Evolutionary conservation across 92 coral and sea anemone genomes (phyloP), one percentile per base, ranked within the genome.

Genomic region (Epizoanthus stellaris): DNA sequence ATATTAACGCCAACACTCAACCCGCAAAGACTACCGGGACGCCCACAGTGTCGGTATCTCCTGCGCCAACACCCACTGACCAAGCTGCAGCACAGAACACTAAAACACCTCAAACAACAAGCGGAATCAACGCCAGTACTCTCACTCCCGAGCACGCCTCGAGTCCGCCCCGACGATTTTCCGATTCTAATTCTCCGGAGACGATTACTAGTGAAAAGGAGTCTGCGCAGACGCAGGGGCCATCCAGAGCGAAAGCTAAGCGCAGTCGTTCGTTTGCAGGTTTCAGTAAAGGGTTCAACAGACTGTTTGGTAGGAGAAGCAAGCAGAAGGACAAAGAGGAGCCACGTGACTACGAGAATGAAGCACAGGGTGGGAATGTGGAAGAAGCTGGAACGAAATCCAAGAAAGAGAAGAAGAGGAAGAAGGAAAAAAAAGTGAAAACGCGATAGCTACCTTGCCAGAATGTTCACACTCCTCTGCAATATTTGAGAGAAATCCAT

Each of bases 231-330:
- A 53, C 83, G 15, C 83, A 63, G 49, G 73, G 8, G 0, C 23
- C 73, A 5, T 40, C 10, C 20, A 68, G 13, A 79, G 72, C 73
- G 4, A 86, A 88, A 63, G 93, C 87, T 0, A 94, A 94, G 71
- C 85, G 90, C 14, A 86, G 81, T 75, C 93, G 87, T 43, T 94
- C 98, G 14, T 84, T 94, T 19, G 85, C 91, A 45, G 76, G 90
- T 25, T 85, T 79, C 56, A 79, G 60, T 21, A 79, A 91, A 9
- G 89, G 92, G 5, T 57, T 94, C 39, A 62, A 89, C 0, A 88
- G 85, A 65, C 70, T 94, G 73, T 92, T 94, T 68, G 88, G 91
- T 25, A 70, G 93, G 8, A 92, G 75, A 65, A 85, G 84, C 34
- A 92, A 90, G 68, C 82, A 86, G 38, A 81, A 79, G 42, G 91